phyloP scores from a whole-genome alignment of 2,797 vertebrate genomes.

The Scarus forsteni region DNA sequence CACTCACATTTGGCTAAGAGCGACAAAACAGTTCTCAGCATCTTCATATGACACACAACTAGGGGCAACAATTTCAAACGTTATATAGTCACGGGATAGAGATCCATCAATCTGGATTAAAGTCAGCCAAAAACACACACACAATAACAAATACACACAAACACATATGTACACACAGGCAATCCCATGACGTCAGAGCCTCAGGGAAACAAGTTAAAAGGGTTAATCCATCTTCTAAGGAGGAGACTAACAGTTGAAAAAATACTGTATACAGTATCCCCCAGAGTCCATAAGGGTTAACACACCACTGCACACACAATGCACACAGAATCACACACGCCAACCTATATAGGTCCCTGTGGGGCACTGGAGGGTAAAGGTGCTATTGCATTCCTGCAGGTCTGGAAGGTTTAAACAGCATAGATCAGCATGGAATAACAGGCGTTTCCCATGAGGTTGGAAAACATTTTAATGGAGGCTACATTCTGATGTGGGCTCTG shows the following conservation, averaged over 20 bases:
- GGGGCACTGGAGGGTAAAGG: conserved; percentile 52
- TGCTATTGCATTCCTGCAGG: conserved; percentile 49
- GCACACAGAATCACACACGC: conserved; percentile 11
- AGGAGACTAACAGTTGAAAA: conserved; percentile 45
- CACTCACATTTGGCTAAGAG: conserved; percentile 43
- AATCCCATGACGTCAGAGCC: conserved; percentile 42
- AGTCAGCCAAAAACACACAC: conserved; percentile 3
- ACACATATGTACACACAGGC: neutral
- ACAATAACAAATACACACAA: too few species aligned
- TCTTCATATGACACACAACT: conserved; percentile 57
- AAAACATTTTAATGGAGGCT: conserved; percentile 65
- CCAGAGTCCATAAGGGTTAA: conserved; percentile 45
- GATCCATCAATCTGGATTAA: conserved; percentile 58
- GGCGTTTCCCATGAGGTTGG: conserved; percentile 58
- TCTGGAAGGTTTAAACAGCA: conserved; percentile 55
- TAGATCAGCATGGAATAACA: conserved; percentile 59
- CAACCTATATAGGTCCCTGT: conserved; percentile 31
- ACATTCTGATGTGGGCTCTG: conserved; percentile 52
- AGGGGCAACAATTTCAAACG: conserved; percentile 55
- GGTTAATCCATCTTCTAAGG: conserved; percentile 70
- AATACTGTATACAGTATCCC: conserved; percentile 45
- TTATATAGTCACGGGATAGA: conserved; percentile 45
- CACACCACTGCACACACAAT: conserved; percentile 11
- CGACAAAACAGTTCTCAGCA: conserved; percentile 37
- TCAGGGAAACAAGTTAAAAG: conserved; percentile 63